Percentiles rank a stretch among this genome's conserved stretches.
phyloP scores from a whole-genome alignment of 2,888 invertebrate species.

The Drosophila antonietae region DNA sequence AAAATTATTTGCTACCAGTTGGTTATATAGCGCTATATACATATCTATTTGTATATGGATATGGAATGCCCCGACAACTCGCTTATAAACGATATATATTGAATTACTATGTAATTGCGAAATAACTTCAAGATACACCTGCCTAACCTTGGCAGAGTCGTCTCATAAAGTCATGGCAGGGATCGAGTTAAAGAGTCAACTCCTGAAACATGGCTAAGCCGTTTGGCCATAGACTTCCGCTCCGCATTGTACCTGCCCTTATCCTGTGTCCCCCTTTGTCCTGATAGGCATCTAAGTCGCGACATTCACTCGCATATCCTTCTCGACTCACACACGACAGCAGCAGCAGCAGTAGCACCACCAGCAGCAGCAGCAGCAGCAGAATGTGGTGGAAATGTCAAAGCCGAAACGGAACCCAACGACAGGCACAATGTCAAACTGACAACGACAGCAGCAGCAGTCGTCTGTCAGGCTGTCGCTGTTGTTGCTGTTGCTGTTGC shows the following conservation, averaged over 20 bases:
- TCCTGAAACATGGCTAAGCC: conserved; percentile 50
- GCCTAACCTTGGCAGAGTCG: conserved; percentile 44
- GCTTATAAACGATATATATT: conserved; percentile 47
- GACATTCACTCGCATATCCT: conserved; percentile 51
- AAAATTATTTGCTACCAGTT: conserved; percentile 38
- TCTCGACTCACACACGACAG: conserved; percentile 14
- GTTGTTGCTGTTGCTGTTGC: conserved; percentile 33
- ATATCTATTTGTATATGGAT: conserved; percentile 17
- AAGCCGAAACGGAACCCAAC: conserved; percentile 46
- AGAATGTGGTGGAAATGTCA: conserved; percentile 54
- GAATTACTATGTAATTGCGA: conserved; percentile 27
- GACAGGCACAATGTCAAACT: conserved; percentile 62
- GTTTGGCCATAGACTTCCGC: conserved; percentile 65
- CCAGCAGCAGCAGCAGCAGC: not conserved
- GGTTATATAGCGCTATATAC: conserved; percentile 15
- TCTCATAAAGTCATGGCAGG: not conserved
- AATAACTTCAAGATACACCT: conserved; percentile 49
- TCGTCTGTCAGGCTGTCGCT: conserved; percentile 54
- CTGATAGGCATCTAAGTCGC: conserved; percentile 73
- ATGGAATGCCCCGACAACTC: conserved; percentile 58
- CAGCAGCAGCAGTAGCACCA: not conserved
- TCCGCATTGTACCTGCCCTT: conserved; percentile 7
- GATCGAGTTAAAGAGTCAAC: conserved; percentile 19
- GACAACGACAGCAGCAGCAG: conserved; percentile 55
- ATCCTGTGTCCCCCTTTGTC: conserved; percentile 13